Base-by-base conservation (phyloP, 2,888 invertebrate genomes). In the Aproaerema taeniolella region DNA sequence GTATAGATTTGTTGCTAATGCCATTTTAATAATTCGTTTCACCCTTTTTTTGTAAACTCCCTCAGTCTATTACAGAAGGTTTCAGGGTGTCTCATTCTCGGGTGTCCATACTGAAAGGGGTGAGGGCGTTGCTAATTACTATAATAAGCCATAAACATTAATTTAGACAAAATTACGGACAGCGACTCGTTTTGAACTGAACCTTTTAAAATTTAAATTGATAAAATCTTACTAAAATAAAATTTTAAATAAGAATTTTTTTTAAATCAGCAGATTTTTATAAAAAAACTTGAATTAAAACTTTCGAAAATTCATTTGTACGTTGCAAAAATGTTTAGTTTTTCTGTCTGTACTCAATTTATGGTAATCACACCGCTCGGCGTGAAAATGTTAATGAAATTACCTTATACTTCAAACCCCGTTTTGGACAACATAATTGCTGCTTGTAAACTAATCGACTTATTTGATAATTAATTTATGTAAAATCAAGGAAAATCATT, bases 331-430 rank as follows among this genome's bases (percentile, higher is more conserved):
- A n/a, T n/a, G n/a, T 40, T 42, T 20, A n/a, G n/a, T 29, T 37
- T 28, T 44, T 43, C 39, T 41, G 30, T 31, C 42, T 41, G 35
- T 51, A 33, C 42, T 34, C n/a, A n/a, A 36, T 46, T 51, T 38
- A 48, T 44, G 47, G 39, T 52, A 49, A 49, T 50, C 47, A 49
- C 43, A 48, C 41, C 32, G 31, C 30, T 38, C 16, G 11, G 39
- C 26, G 41, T 42, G 33, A 47, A 52, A 55, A 47, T 36, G 45
- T 42, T 55, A 56, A 58, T 58, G 48, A 48, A 54, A 47, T 33
- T 41, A 43, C n/a, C n/a, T n/a, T n/a, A 12, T 39, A 45, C 38
- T 39, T 32, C 31, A 40, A 39, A 35, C 32, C 2, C n/a, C 36
- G 38, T 24, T 24, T n/a, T 25, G n/a, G 25, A 24, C 13, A 16